Evolutionary conservation across 2,888 invertebrate genomes (phyloP), one percentile per base, ranked within the genome.

Genomic region (Mythimna albipuncta): DNA sequence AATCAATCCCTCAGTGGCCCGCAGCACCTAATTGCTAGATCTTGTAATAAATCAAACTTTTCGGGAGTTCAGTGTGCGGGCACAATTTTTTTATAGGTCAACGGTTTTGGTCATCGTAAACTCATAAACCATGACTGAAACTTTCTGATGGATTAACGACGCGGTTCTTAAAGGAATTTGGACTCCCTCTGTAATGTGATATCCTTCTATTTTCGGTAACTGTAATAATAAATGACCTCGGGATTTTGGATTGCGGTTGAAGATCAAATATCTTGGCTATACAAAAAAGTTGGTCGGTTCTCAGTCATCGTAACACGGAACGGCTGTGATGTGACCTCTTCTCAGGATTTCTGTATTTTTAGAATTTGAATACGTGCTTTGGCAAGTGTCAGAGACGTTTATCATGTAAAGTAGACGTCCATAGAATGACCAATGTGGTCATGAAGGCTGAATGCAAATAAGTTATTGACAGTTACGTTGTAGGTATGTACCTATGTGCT

Each of bases 1-100:
- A 96, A 96, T 96, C 96, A 95, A 87, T 89, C 95, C 94, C 93
- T 92, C 94, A 93, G 90, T 89, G 89, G 90, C 94, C 94, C 94
- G 95, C 95, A 95, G 89, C 90, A 88, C 73, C 86, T 95, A 95
- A 96, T 96, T 96, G 94, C 92, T 93, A 93, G 92, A 94, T 93
- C 89, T 89, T 57, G 85, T 83, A 86, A 94, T 96, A 95, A 95
- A 96, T 96, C 95, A 95, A 94, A 95, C 88, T 92, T 93, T 94
- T 93, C 85, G 91, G 77, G 91, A 88, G 93, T 92, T 85, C 47
- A 89, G 91, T 89, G 92, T 93, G 93, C 93, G 92, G 93, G 94
- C 88, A 89, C 88, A 88, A 89, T 90, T 92, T 94, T 92, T 92
- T 93, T 90, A 87, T 90, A 89, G 86, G 83, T 87, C 83, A 84